phyloP scores from a whole-genome alignment of 2,797 vertebrate species.

The Carcharodon carcharias region DNA sequence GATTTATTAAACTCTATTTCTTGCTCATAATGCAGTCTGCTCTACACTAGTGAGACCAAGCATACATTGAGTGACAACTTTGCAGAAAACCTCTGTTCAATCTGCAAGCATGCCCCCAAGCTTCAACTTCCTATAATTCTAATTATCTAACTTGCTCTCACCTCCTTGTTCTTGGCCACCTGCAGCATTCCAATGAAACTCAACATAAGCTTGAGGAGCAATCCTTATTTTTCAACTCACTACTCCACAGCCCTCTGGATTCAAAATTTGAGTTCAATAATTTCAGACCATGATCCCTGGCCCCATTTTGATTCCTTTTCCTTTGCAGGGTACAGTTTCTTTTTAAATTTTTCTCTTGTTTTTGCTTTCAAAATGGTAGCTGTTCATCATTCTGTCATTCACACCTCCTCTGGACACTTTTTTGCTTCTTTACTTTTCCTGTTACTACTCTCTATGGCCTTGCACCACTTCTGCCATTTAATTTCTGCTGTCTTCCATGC shows the following conservation, averaged over 20 bases:
- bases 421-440: neutral
- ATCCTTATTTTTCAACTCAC: neutral
- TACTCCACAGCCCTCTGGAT: neutral
- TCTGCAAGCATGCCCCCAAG: no score
- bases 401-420: neutral
- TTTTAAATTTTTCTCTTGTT: no score
- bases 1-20: no score
- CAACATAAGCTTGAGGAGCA: neutral
- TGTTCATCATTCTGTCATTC: neutral
- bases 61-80: no score
- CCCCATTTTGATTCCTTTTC: neutral
- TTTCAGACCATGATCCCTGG: neutral
- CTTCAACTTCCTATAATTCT: no score
- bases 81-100: no score
- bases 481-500: neutral
- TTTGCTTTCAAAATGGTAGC: no score
- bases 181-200: neutral
- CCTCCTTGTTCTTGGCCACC: no score
- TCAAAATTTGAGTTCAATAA: neutral
- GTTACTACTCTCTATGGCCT: neutral
- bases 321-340: neutral
- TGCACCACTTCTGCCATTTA: neutral
- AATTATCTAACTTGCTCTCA: neutral
- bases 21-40: no score
- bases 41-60: no score